A percentile compares a stretch with the other conserved stretches of the same genome.
phyloP scores from a whole-genome alignment of 2,888 invertebrate species.

The Reticulitermes lucifugus region DNA sequence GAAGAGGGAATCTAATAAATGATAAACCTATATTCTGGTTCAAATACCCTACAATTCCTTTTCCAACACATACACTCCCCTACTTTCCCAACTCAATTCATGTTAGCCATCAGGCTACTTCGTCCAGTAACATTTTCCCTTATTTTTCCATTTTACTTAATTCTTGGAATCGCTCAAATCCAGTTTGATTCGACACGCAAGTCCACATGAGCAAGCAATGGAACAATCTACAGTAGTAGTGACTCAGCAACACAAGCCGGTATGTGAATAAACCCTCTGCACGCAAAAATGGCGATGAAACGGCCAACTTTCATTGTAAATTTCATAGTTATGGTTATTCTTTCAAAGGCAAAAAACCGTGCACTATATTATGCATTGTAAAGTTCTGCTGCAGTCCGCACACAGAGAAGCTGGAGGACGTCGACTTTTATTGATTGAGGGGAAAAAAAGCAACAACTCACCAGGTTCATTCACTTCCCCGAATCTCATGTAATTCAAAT shows the following conservation, averaged over 20 bases:
- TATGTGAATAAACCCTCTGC: neutral
- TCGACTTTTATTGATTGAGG: slow-evolving; percentile 12
- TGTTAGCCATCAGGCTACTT: neutral
- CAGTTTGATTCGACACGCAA: slow-evolving; percentile 3
- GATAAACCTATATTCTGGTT: neutral
- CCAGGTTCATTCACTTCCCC: slow-evolving; percentile 28
- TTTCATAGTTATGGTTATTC: neutral
- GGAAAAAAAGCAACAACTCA: neutral
- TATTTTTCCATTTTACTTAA: neutral
- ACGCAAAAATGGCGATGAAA: slow-evolving; percentile 31
- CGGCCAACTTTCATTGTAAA: neutral
- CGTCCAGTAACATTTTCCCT: neutral
- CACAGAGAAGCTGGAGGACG: neutral
- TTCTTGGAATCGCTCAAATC: slow-evolving; percentile 2
- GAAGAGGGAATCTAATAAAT: no score
- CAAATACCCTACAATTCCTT: neutral
- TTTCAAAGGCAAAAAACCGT: neutral
- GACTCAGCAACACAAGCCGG: slow-evolving; percentile 40
- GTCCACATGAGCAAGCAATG: slow-evolving; percentile 21
- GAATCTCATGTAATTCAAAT: slow-evolving; percentile 19
- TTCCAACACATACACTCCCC: neutral
- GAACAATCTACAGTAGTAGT: slow-evolving; percentile 25
- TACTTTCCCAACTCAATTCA: neutral
- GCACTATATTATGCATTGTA: neutral
- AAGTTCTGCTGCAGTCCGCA: neutral